Percentiles rank a stretch among this genome's conserved stretches.
These are phyloP conservation scores for Pygocentrus nattereri DNA, from an alignment of 2,797 vertebrate genomes.

Conservation along the genomic window DNA sequence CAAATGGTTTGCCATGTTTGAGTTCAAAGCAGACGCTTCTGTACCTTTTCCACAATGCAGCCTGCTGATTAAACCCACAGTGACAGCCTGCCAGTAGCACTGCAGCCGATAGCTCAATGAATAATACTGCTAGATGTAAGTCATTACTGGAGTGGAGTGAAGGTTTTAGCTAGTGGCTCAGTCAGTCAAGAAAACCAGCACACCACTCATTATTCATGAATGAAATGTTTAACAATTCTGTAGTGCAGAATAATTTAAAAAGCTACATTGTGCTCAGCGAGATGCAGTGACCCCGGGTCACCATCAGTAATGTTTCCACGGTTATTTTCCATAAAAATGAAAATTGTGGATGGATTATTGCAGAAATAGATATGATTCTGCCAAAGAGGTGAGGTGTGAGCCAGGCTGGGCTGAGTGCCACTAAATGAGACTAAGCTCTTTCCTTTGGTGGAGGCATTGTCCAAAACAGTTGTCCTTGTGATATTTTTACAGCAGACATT, in stretches of 20 bases:
- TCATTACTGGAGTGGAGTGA: background rate
- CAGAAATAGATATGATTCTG: background rate
- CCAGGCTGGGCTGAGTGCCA: background rate
- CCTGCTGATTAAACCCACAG: conserved; percentile 19
- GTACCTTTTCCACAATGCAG: conserved; percentile 9
- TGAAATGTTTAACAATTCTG: conserved; percentile 4
- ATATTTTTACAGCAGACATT: background rate
- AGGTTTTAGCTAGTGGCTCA: background rate
- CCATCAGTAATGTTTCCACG: background rate
- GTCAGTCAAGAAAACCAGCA: background rate
- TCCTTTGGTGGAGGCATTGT: background rate
- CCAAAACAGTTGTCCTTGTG: background rate
- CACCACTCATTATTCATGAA: background rate
- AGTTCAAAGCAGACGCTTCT: conserved; percentile 20
- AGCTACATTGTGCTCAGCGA: background rate
- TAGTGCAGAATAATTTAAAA: conserved; percentile 12
- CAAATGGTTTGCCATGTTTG: background rate
- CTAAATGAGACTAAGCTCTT: background rate
- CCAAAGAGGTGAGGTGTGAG: background rate
- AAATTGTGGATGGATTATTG: background rate
- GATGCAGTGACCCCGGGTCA: background rate
- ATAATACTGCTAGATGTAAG: background rate
- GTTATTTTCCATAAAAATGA: background rate
- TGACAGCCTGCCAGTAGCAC: conserved; percentile 20
- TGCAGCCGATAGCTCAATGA: background rate